Base-by-base conservation (phyloP, 2,888 invertebrate genomes). In the Meta bourneti region DNA sequence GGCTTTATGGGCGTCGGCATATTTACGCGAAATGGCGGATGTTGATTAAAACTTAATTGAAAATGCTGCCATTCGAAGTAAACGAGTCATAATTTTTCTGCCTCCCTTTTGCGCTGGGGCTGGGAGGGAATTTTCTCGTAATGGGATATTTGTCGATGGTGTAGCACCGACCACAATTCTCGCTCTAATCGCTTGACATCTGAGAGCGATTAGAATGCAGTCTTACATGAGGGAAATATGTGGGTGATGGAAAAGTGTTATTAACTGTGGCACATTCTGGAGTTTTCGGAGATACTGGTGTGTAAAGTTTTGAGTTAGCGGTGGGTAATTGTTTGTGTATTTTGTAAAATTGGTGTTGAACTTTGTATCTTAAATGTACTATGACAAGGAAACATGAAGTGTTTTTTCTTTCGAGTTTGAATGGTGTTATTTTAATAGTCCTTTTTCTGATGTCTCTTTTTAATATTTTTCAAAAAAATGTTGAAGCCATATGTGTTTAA, bases 21-120 rank as follows among this genome's bases (percentile, higher is more conserved):
- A 83, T 71, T 71, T 78, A 78, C 34, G 34, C 34, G 34, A 34
- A 34, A 34, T 34, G 34, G 77, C 34, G 20, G 89, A 81, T 88
- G 88, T 86, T 82, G 86, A 86, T 90, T 90, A 90, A 90, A 90
- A 81, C 77, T 81, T 91, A 91, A 91, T 91, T 86, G 90, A 85
- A 85, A 86, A 69, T 51, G 85, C 20, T 90, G 81, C 80, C 79
- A 78, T 86, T 86, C 75, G n/a, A 19, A 48, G 71, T 71, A 87
- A 87, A 79, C 87, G 72, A 87, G 87, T 79, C 70, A 87, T 87
- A 70, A 87, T 87, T 80, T 87, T 87, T 87, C 52, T 79, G 48
- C 19, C 51, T 77, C 77, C 77, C 48, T 48, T 77, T 49, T 16
- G 49, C 49, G 49, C 77, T 7, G 49, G 16, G 16, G 48, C n/a